Evolutionary conservation across 1,140 invertebrate genomes (phyloP).

Genomic region (Drosophila pallidifrons): DNA sequence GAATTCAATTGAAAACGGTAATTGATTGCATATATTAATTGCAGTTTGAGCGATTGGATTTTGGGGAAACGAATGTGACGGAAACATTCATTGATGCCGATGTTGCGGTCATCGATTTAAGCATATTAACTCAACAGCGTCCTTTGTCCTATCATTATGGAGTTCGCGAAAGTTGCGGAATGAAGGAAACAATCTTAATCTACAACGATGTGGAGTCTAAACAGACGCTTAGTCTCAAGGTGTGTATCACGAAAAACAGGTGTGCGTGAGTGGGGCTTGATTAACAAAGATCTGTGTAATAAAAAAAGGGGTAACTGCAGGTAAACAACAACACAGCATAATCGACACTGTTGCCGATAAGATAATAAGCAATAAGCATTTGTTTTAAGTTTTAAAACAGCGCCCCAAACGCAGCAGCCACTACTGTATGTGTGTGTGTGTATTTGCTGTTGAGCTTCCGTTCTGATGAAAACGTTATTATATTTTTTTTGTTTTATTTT

Average conservation of each 20-base stretch:
- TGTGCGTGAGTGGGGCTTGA: slow-evolving; percentile 38
- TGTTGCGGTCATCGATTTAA: slow-evolving; percentile 98
- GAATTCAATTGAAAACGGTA: slow-evolving; percentile 1
- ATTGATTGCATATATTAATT: slow-evolving; percentile 8
- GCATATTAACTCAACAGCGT: slow-evolving; percentile 94
- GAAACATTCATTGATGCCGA: slow-evolving; percentile 98
- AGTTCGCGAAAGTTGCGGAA: slow-evolving; percentile 98
- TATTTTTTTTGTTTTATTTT: slow-evolving; percentile 64
- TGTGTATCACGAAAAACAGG: slow-evolving; percentile 82
- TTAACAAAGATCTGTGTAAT: slow-evolving; percentile 56
- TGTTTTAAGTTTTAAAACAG: slow-evolving; percentile 44
- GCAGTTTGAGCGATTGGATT: slow-evolving; percentile 94
- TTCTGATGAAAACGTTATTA: slow-evolving; percentile 40
- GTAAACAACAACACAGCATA: slow-evolving; percentile 38
- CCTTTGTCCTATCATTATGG: slow-evolving; percentile 98
- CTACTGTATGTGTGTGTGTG: slow-evolving; percentile 33
- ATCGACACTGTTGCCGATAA: slow-evolving; percentile 66
- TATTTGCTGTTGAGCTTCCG: slow-evolving; percentile 48
- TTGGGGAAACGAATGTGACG: slow-evolving; percentile 93
- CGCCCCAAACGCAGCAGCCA: slow-evolving; percentile 44
- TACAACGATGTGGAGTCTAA: slow-evolving; percentile 96
- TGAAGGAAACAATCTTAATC: slow-evolving; percentile 98
- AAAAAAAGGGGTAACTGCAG: slow-evolving; percentile 27
- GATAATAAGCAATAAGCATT: slow-evolving; percentile 60
- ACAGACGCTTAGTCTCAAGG: slow-evolving; percentile 93